These are phyloP conservation scores for Micrasema minimum DNA, from an alignment of 1,140 invertebrate genomes.

Conservation along the genomic window DNA sequence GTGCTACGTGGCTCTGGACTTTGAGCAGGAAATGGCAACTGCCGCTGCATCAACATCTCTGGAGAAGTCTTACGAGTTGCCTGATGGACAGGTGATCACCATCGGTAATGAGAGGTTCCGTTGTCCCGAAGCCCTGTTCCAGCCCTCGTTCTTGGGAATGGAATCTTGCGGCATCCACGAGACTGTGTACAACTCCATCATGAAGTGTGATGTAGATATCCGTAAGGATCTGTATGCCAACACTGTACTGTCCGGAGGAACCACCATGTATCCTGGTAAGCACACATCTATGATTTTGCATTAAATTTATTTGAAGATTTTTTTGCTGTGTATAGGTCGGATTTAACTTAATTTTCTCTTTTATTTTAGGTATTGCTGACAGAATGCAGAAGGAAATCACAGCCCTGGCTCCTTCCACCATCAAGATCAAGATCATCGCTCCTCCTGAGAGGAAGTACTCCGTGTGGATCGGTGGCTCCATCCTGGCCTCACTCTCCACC, in stretches of 20 bases:
- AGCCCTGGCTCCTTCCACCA: slow-evolving; percentile 84
- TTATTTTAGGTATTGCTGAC: slow-evolving; percentile 76
- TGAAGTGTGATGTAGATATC: slow-evolving; percentile 94
- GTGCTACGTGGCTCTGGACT: slow-evolving; percentile 87
- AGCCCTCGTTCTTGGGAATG: slow-evolving; percentile 91
- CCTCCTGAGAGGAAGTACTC: slow-evolving; percentile 93
- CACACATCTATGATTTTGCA: too few relatives aligned
- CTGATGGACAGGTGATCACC: slow-evolving; percentile 88
- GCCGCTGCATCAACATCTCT: slow-evolving; percentile 84
- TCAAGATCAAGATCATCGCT: slow-evolving; percentile 96
- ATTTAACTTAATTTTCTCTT: too few relatives aligned
- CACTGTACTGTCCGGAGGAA: slow-evolving; percentile 87
- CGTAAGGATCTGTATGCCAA: slow-evolving; percentile 92
- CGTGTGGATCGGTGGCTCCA: slow-evolving; percentile 90
- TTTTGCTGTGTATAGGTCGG: too few relatives aligned
- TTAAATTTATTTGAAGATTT: too few relatives aligned
- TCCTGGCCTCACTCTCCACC: slow-evolving; percentile 86
- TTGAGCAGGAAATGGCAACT: slow-evolving; percentile 89
- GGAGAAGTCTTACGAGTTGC: slow-evolving; percentile 88
- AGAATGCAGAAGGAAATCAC: slow-evolving; percentile 92
- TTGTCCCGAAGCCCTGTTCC: slow-evolving; percentile 93
- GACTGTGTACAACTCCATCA: slow-evolving; percentile 94
- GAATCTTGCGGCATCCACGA: slow-evolving; percentile 92
- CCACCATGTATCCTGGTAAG: slow-evolving; percentile 77
- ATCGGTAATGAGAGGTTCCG: slow-evolving; percentile 95